Evolutionary conservation across 2,113 vertebrate species (phyloP).

Genomic region (Propithecus coquereli): DNA sequence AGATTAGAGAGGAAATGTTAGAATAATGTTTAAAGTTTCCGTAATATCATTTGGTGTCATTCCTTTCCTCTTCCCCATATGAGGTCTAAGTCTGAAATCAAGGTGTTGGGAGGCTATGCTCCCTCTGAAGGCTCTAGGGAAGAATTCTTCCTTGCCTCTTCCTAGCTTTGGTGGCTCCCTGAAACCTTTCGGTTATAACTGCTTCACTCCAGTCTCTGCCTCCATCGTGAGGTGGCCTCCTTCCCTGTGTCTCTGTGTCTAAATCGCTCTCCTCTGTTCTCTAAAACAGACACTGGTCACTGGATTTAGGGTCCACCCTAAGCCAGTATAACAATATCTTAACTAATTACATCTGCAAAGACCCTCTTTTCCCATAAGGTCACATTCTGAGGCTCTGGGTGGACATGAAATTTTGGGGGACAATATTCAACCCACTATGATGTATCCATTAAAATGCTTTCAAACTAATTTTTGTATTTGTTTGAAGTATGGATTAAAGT

Average conservation of each 20-base stretch:
- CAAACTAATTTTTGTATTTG: not conserved
- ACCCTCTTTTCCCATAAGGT: not conserved
- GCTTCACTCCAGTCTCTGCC: not conserved
- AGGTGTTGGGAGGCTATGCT: not conserved
- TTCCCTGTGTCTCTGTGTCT: not conserved
- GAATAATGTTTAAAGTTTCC: not conserved
- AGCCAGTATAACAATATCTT: not conserved
- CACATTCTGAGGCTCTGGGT: not conserved
- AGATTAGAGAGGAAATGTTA: not conserved
- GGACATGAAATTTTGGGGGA: not conserved
- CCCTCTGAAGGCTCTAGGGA: not conserved
- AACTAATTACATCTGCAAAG: not conserved
- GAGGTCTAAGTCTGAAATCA: not conserved
- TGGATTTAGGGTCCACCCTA: not conserved
- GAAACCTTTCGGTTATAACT: not conserved
- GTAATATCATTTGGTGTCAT: not conserved
- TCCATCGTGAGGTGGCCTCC: too few species aligned
- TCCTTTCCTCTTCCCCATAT: not conserved
- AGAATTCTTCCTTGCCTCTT: not conserved
- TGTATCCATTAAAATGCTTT: not conserved
- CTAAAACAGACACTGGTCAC: not conserved
- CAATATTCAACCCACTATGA: not conserved
- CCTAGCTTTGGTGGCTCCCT: not conserved
- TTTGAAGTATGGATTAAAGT: not conserved
- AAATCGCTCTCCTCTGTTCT: not conserved